Conservation (phyloP, 2,797 vertebrate genomes). For the Rhabdophis nuchalis region DNA sequence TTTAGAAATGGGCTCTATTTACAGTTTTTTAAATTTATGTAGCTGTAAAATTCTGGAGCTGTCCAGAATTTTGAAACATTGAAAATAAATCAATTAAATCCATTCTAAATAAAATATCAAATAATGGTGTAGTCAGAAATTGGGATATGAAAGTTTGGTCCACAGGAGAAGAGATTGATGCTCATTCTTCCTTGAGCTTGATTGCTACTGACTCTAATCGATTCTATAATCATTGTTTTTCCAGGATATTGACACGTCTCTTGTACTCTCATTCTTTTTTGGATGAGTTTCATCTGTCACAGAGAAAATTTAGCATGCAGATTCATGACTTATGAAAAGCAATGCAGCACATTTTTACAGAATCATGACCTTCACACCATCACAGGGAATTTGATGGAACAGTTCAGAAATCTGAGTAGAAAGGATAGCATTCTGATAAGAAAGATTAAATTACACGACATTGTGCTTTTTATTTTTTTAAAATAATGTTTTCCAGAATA, state of each 20-base stretch:
- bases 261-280: constrained; percentile 26
- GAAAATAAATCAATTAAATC: neutral
- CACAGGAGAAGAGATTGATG: neutral
- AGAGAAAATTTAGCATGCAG: neutral
- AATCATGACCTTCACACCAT: constrained; percentile 34
- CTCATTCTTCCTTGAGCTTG: neutral
- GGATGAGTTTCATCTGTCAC: constrained; percentile 18
- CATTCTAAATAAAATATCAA: neutral
- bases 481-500: neutral
- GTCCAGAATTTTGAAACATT: neutral
- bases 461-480: neutral
- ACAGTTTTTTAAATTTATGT: neutral
- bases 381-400: constrained; percentile 8
- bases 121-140: neutral
- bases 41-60: neutral
- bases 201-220: constrained; percentile 13
- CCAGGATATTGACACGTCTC: neutral
- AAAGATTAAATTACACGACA: neutral
- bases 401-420: neutral
- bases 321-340: constrained; percentile 4
- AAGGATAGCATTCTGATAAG: neutral
- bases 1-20: neutral
- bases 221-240: constrained; percentile 15
- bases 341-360: neutral
- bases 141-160: neutral